Evolutionary conservation across 2,888 invertebrate genomes (phyloP).

Genomic region (Cordilura impudica): DNA sequence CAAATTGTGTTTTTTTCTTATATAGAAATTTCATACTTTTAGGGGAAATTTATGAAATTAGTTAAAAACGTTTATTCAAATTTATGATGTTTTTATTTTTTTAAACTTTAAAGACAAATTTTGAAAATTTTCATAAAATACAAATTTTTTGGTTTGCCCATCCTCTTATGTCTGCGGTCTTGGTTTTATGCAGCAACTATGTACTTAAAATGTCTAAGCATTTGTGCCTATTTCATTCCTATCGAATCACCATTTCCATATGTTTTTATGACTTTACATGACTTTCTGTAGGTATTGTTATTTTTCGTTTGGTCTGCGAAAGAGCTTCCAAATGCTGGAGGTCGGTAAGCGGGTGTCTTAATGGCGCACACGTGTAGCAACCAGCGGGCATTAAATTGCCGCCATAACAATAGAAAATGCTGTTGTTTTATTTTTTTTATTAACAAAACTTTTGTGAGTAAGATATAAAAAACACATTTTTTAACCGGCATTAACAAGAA

Average conservation of each 20-base stretch:
- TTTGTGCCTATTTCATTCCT: no score
- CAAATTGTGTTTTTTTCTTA: no score
- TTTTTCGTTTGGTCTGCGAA: background rate
- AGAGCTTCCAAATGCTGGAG: conserved; percentile 12
- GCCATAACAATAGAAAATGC: conserved; percentile 35
- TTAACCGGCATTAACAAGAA: conserved; percentile 30
- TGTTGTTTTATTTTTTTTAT: conserved; percentile 4
- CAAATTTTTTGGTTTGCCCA: no score
- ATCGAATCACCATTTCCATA: conserved; percentile 9
- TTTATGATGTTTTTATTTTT: no score
- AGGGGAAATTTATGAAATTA: no score
- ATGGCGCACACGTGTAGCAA: conserved; percentile 71
- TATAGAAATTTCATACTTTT: no score
- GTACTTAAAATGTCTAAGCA: no score
- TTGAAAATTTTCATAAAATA: no score
- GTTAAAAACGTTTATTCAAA: no score
- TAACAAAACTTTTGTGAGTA: conserved; percentile 13
- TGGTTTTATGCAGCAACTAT: no score
- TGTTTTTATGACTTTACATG: background rate
- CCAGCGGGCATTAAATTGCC: conserved; percentile 66
- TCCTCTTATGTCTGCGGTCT: no score
- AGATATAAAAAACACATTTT: conserved; percentile 10
- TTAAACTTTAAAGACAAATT: no score
- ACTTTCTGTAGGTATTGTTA: background rate
- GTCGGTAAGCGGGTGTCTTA: conserved; percentile 54